These are phyloP conservation scores for Hypanus sabinus DNA, from an alignment of 2,113 vertebrate species.

Conservation along the genomic window DNA sequence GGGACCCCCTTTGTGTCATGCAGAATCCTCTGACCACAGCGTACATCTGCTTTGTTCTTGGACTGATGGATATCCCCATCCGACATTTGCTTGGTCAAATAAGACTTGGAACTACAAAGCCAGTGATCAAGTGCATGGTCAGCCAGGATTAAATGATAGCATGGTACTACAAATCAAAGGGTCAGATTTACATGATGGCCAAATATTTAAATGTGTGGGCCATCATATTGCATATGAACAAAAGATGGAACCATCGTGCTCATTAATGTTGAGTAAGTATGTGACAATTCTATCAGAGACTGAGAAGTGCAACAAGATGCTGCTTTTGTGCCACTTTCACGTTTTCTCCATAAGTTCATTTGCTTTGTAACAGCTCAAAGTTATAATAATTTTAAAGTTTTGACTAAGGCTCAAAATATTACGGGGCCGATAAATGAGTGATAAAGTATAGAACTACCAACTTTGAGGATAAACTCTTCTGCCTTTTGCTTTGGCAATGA, in stretches of 20 bases:
- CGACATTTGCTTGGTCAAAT: conserved; percentile 65
- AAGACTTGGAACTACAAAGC: conserved; percentile 34
- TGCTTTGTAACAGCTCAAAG: background rate
- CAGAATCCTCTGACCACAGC: conserved; percentile 36
- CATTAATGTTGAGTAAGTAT: conserved; percentile 70
- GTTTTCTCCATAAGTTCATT: background rate
- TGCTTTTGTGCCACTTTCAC: background rate
- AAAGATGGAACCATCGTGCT: conserved; percentile 49
- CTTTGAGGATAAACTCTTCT: background rate
- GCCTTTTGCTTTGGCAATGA: background rate
- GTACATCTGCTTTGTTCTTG: conserved; percentile 72
- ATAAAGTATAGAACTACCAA: background rate
- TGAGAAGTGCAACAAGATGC: background rate
- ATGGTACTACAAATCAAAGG: conserved; percentile 58
- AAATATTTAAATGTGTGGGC: conserved; percentile 63
- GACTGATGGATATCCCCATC: conserved; percentile 68
- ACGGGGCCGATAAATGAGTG: background rate
- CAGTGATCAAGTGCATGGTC: conserved; percentile 45
- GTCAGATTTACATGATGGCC: conserved; percentile 53
- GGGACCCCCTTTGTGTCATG: conserved; percentile 58
- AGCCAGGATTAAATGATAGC: conserved; percentile 41
- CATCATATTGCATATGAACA: conserved; percentile 46
- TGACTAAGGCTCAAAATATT: background rate
- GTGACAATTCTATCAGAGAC: background rate
- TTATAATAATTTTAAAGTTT: background rate